Evolutionary conservation across 2,113 vertebrate genomes (phyloP).

Genomic region (Sander lucioperca): DNA sequence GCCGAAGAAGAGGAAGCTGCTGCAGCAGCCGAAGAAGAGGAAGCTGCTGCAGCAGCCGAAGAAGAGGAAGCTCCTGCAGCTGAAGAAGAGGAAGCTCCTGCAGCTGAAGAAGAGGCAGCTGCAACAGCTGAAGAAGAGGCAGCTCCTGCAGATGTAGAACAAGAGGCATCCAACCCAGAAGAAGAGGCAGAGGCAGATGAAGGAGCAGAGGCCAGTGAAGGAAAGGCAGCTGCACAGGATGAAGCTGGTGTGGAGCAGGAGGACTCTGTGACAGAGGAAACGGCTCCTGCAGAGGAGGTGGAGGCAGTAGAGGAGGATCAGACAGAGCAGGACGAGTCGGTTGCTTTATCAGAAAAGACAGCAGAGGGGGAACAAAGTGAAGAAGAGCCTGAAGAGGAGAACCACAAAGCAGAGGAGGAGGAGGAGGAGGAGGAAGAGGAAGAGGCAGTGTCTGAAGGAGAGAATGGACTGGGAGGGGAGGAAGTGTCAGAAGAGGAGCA

Average conservation of each 20-base stretch:
- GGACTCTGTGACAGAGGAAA: conserved; percentile 20
- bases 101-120: background rate
- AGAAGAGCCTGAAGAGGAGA: conserved; percentile 26
- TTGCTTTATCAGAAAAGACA: conserved; percentile 9
- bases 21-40: conserved; percentile 12
- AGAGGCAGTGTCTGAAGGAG: conserved; percentile 1
- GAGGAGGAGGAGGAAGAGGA: background rate
- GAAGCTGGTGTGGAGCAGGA: conserved; percentile 38
- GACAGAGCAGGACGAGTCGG: conserved; percentile 3
- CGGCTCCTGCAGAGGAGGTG: conserved; percentile 27
- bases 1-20: no score
- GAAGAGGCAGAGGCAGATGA: conserved; percentile 3
- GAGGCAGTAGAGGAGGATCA: conserved; percentile 34
- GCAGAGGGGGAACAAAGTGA: background rate
- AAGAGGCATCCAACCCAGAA: background rate
- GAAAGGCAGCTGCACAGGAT: conserved; percentile 28
- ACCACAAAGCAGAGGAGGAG: background rate
- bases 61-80: background rate
- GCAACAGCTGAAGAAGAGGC: background rate
- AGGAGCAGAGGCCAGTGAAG: background rate
- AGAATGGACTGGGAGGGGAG: background rate
- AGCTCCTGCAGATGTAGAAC: background rate
- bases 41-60: background rate
- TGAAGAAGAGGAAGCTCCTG: conserved; percentile 1
- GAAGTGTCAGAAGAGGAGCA: conserved; percentile 17